Evolutionary conservation across 2,888 invertebrate genomes (phyloP).

Genomic region (Mechanitis messenoides): DNA sequence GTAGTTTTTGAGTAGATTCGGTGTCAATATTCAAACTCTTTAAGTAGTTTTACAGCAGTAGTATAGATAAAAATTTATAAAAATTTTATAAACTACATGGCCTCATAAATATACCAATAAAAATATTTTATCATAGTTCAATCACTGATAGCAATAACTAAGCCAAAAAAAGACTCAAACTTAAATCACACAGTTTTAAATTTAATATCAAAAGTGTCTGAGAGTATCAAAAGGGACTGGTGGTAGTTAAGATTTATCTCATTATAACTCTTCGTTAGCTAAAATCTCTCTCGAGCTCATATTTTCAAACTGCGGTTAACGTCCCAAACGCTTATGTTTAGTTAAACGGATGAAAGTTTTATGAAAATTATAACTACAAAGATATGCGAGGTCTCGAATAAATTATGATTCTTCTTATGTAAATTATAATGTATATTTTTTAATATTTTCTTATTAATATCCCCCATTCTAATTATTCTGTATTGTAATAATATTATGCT

Average conservation of each 20-base stretch:
- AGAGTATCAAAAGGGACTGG: neutral
- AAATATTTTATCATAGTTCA: too few species aligned
- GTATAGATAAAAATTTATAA: too few species aligned
- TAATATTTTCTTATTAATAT: too few species aligned
- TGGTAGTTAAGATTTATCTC: constrained; percentile 42
- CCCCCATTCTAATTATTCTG: too few species aligned
- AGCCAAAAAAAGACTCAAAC: neutral
- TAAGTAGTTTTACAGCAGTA: too few species aligned
- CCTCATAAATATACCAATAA: too few species aligned
- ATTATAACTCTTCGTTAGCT: constrained; percentile 66
- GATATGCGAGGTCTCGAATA: constrained; percentile 22
- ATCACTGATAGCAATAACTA: neutral
- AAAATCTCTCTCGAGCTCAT: constrained; percentile 57
- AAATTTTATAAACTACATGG: too few species aligned
- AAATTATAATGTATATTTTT: constrained; percentile 6
- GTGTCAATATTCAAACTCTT: too few species aligned
- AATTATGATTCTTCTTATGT: constrained; percentile 18
- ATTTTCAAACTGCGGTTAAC: constrained; percentile 60
- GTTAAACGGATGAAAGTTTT: constrained; percentile 62
- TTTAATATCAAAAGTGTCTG: constrained; percentile 1
- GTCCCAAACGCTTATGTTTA: constrained; percentile 59
- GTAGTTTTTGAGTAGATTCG: too few species aligned
- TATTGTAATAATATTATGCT: too few species aligned
- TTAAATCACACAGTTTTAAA: constrained; percentile 9
- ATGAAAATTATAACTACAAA: constrained; percentile 57